Evolutionary conservation across 2,113 vertebrate species (phyloP).

Genomic region (Onychostoma macrolepis): DNA sequence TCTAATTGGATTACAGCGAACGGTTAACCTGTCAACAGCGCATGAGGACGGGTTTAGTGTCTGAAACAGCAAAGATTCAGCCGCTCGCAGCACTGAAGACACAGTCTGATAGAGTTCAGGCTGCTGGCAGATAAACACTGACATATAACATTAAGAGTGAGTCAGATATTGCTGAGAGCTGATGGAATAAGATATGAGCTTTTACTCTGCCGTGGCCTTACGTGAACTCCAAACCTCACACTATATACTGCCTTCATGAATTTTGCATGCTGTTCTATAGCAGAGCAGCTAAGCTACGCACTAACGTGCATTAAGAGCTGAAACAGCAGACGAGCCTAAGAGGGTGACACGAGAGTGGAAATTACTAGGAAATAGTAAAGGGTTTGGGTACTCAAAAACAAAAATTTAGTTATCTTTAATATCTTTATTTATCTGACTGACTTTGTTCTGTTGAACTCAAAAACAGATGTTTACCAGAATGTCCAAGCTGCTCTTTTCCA

Average conservation of each 20-base stretch:
- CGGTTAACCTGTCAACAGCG: background rate
- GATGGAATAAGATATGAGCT: slow-evolving; percentile 40
- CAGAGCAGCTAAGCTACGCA: slow-evolving; percentile 49
- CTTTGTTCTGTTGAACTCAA: background rate
- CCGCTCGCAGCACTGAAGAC: slow-evolving; percentile 25
- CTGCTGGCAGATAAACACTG: slow-evolving; percentile 57
- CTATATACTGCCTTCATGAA: slow-evolving; percentile 58
- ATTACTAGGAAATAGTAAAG: background rate
- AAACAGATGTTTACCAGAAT: background rate
- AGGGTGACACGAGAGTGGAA: background rate
- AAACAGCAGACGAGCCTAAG: background rate
- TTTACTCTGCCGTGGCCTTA: slow-evolving; percentile 49
- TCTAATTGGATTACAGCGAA: slow-evolving; percentile 21
- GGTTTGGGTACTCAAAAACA: background rate
- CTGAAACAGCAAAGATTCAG: slow-evolving; percentile 28
- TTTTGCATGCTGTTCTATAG: slow-evolving; percentile 63
- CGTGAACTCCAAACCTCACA: slow-evolving; percentile 56
- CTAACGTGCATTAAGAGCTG: slow-evolving; percentile 52
- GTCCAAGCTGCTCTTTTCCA: background rate
- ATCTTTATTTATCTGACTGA: background rate
- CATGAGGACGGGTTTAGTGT: background rate
- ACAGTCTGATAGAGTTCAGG: slow-evolving; percentile 27
- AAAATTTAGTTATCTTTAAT: background rate
- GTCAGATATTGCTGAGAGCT: slow-evolving; percentile 34
- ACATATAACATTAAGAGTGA: slow-evolving; percentile 56